Evolutionary conservation across 2,113 vertebrate species (phyloP), one percentile per base, ranked within the genome.

Genomic region (Ciconia boyciana): DNA sequence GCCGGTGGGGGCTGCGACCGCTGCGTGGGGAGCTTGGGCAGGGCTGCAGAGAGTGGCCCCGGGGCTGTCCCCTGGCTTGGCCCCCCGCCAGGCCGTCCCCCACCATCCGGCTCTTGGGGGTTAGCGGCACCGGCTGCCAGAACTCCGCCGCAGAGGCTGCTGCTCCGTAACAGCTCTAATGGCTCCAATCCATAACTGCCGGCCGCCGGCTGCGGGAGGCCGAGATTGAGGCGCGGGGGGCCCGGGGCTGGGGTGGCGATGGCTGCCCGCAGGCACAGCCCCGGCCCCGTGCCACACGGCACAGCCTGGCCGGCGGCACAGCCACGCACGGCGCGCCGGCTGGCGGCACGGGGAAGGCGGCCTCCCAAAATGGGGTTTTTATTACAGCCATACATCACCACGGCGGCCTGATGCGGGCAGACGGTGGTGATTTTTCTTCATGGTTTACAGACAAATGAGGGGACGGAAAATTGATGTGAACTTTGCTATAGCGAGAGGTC

Each of bases 381-480:
- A 97, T 97, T 89, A 93, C 88, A 91, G 90, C 91, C 94, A 93
- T 97, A 70, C 57, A 96, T 98, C 97, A 98, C 57, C 0, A 51
- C 3, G 2, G 93, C 28, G 39, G 93, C 87, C 80, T 68, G 94
- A 75, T 91, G 90, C n/a, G 8, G 94, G 86, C 87, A 78, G 90
- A 89, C 25, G 36, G 83, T 3, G 10, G 96, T 74, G 92, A 97
- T 97, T 97, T 97, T 97, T 98, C 97, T 97, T 97, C 93, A 55
- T 75, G 96, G 95, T 98, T 97, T 97, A 94, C 93, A 97, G 97
- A 97, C 94, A 98, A 98, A 98, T 97, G 97, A 97, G 96, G 96
- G 89, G 91, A 95, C 95, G 93, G 92, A 94, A 97, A 97, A 97
- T 97, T 88, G 96, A 96, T 97, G 97, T 87, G 95, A 97, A 93